Base-by-base conservation (phyloP, 92 coral and sea anemone species). In the Actinostola sp. region DNA sequence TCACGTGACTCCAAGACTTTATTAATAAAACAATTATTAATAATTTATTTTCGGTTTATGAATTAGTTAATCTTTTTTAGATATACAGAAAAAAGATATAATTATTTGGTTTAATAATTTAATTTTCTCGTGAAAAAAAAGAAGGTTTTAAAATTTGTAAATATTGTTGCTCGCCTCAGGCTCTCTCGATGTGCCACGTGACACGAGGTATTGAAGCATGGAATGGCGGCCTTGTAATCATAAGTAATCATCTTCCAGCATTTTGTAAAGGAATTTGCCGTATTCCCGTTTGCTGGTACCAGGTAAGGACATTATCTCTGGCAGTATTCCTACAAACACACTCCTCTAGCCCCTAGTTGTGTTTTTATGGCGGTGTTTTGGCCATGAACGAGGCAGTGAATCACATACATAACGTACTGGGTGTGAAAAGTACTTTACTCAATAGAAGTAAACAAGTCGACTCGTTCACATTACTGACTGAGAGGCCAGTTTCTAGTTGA, bases 121-220 rank as follows among this genome's bases (percentile, higher is more conserved):
- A n/a, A n/a, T n/a, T n/a, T n/a, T n/a, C n/a, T n/a, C 9, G 54
- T 48, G n/a, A 48, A 48, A 48, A 39, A 39, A 39, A 39, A 14
- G 7, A 21, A 48, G 21, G 9, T 17, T 3, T 21, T 9, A 48
- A 48, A 7, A 7, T 48, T 9, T 7, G 3, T 9, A 21, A 21
- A 3, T 34, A 41, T 67, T 67, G 72, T 28, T 45, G 43, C 71
- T 68, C 25, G 46, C 29, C 49, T 24, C 49, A 62, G 49, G 7
- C 31, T 32, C 42, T 20, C 23, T 17, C 49, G 43, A 5, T 24
- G 4, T 16, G 2, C 49, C 74, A 68, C 74, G 74, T 68, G 74
- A 68, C 61, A 19, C 45, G 32, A 51, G 59, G 45, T 50, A 68
- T n/a, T 68, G 61, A 68, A 51, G 74, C 74, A 68, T 68, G 74